Base-by-base conservation (phyloP, 2,888 invertebrate genomes). In the Drosophila cracens region DNA sequence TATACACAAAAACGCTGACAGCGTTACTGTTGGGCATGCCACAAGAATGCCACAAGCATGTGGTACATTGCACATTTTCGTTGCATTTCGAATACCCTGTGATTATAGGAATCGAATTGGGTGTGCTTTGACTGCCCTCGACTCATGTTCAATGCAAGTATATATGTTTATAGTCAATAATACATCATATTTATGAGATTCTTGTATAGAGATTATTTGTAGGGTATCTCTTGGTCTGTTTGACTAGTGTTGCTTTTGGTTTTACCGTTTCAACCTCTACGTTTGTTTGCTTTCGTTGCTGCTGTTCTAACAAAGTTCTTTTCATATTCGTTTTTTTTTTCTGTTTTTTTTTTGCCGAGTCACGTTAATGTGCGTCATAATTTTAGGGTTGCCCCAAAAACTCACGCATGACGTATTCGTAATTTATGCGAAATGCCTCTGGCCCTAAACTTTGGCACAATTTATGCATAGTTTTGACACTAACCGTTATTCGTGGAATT, bases 301-400 rank as follows among this genome's bases (percentile, higher is more conserved):
- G 25, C 49, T 31, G 56, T 70, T 69, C 34, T 33, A 58, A 46
- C 48, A 36, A 52, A 56, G 56, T 60, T 63, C 31, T 56, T 56
- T 66, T 59, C 25, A n/a, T 38, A 52, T 61, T 56, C 8, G 27
- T n/a, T 61, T 52, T 49, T 11, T 38, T 49, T 13, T 51, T 46
- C 16, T 18, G 29, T 25, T 25, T 25, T 13, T 58, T 51, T 43
- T 43, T 67, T 61, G 77, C 58, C 67, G 48, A 52, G 48, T 72
- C 73, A 79, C 67, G 68, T 46, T 69, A 76, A 79, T 79, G 65
- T 54, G 68, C 56, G 73, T 66, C 63, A 73, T 69, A 70, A 63
- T 57, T 76, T 51, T 8, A 16, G 74, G 59, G 56, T 52, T 68
- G 63, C 64, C 51, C 33, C 29, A 56, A 33, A 68, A 52, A 31